Percentiles rank a stretch among this genome's conserved stretches.
Evolutionary conservation across 2,113 vertebrate species (phyloP).

Genomic region (Lontra canadensis): DNA sequence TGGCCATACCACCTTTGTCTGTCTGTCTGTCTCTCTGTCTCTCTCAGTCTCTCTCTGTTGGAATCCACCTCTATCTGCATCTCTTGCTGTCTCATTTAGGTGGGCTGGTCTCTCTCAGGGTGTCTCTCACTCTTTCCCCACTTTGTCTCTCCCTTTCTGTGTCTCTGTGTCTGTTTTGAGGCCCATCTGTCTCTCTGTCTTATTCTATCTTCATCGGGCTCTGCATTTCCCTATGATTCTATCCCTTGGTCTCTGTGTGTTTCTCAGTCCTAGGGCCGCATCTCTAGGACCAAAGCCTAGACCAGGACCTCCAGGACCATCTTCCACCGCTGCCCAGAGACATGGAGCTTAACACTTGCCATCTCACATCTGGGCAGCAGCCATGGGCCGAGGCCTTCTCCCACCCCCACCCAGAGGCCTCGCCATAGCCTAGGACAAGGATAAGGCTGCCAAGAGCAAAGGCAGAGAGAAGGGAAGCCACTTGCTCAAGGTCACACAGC

Average conservation of each 20-base stretch:
- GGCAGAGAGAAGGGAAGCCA: neutral
- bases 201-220: neutral
- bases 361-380: neutral
- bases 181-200: neutral
- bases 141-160: neutral
- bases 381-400: neutral
- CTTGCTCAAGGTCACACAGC: neutral
- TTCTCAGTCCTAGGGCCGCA: neutral
- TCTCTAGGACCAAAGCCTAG: neutral
- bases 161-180: neutral
- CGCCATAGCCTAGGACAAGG: neutral
- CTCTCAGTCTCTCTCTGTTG: neutral
- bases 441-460: neutral
- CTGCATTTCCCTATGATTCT: neutral
- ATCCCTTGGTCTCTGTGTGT: neutral
- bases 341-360: rapidly evolving
- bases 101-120: neutral
- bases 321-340: neutral
- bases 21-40: neutral
- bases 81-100: neutral
- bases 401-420: neutral
- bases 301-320: neutral
- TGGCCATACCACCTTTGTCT: too few species aligned
- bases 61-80: neutral
- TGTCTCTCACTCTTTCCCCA: neutral